Base-by-base conservation (phyloP, 2,113 vertebrate genomes). In the Sminthopsis crassicaudata region DNA sequence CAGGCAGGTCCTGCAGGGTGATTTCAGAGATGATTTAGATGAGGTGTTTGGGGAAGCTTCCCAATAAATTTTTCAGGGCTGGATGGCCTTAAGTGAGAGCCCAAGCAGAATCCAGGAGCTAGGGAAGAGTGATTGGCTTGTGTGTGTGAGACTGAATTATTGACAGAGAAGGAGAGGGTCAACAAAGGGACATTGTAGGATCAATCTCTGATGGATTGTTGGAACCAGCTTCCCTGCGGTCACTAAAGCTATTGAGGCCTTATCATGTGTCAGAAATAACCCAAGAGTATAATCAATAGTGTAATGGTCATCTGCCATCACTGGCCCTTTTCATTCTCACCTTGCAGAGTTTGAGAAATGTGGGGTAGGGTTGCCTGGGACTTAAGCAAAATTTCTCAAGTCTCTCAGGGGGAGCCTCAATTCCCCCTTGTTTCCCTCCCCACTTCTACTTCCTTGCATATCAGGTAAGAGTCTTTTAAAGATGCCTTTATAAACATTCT, bases 71-170 rank as follows among this genome's bases (percentile, higher is more conserved):
- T 94, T 94, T 30, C 52, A n/a, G 52, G 54, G 48, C 46, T 50
- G 12, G 36, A 6, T 90, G n/a, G 95, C 57, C 76, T 95, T 22
- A 46, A 4, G 91, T 26, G 46, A 92, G 92, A 95, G 42, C 26
- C 25, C 90, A 24, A 30, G 10, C 5, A 48, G 24, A 55, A 91
- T 89, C 53, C n/a, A 93, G 57, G 50, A 51, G 54, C 46, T 19
- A 96, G 36, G 67, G 67, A 84, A 42, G 67, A 84, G n/a, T 84
- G 67, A 84, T 84, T 84, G 67, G 16, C 67, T 84, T 42, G 16
- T 76, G 9, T 84, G 89, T 91, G 91, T 51, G 14, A 53, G 67
- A 89, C 6, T 92, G 25, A 22, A 14, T 30, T 93, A 53, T 46
- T 92, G 57, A 76, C 53, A 26, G n/a, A 42, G 67, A 23, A 23